Evolutionary conservation across 2,888 invertebrate species (phyloP), one percentile per base, ranked within the genome.

Genomic region (Clusia tigrina): DNA sequence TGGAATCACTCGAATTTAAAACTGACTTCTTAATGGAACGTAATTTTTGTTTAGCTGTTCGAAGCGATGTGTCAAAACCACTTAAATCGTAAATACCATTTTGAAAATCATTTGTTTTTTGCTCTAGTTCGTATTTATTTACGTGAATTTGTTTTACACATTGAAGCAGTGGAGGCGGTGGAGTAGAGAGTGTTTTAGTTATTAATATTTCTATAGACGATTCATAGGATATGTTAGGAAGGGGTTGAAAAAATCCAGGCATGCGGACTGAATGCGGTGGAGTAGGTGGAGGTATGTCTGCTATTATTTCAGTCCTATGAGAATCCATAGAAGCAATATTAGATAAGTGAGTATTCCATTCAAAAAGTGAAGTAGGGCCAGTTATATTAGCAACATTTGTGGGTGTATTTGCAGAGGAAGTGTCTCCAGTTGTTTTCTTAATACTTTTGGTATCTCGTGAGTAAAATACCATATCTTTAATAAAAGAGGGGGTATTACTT

Each of bases 201-300:
- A 84, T 74, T 64, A 83, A 73, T 67, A 84, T 81, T 74, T 84
- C 84, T 67, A 84, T 77, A 60, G 81, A 79, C 42, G 83, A 83
- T 72, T 83, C 84, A 64, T 83, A 84, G 70, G 79, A 76, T 64
- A 84, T 78, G 69, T 75, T 77, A 63, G 83, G 84, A 64, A 83
- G 73, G 58, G 84, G 84, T 79, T 83, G 80, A 70, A 84, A 83
- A 63, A 84, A 83, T 74, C 83, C 82, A 60, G 83, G 83, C 83
- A 83, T 83, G 69, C 81, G 81, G 62, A 78, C 68, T 63, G 72
- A 76, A 64, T 81, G 71, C 23, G 83, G 80, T n/a, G 83, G 80
- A 62, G 79, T 63, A 25, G 79, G 79, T 51, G 79, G 74, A 20
- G 76, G 76, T 37, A 76, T n/a, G n/a, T n/a, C n/a, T n/a, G n/a